phyloP scores from a whole-genome alignment of 2,797 vertebrate species.

The Heterohyrax brucei region DNA sequence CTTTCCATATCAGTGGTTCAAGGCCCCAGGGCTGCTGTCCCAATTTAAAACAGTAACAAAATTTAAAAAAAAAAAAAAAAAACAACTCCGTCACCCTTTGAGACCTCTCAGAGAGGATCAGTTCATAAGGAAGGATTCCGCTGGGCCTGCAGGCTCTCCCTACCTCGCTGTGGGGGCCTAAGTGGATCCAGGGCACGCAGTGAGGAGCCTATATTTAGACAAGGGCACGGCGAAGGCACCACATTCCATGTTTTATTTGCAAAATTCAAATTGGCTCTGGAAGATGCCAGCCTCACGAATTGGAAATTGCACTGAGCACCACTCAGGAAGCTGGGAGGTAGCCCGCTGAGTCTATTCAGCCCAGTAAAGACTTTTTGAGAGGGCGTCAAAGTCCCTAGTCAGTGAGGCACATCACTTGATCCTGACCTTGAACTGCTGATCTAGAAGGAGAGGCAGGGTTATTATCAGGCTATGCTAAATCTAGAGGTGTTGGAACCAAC shows the following conservation, averaged over 20 bases:
- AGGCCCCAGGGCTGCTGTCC: background rate
- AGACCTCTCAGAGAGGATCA: background rate
- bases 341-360: background rate
- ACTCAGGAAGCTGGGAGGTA: slow-evolving; percentile 34
- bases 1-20: background rate
- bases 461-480: slow-evolving; percentile 82
- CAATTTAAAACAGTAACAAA: slow-evolving; percentile 33
- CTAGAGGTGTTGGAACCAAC: slow-evolving; percentile 65
- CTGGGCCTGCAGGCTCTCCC: background rate
- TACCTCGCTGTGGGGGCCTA: background rate
- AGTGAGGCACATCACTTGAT: background rate
- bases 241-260: slow-evolving; percentile 66
- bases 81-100: background rate
- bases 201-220: slow-evolving; percentile 71
- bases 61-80: background rate
- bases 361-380: background rate
- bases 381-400: background rate
- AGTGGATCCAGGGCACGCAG: background rate
- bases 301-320: slow-evolving; percentile 9
- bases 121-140: slow-evolving; percentile 44
- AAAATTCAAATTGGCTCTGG: slow-evolving; percentile 39
- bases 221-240: background rate
- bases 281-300: slow-evolving; percentile 7
- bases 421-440: slow-evolving; percentile 71
- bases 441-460: slow-evolving; percentile 64